Base-by-base conservation (phyloP, 2,888 invertebrate genomes). In the Eugnorisma glareosa region DNA sequence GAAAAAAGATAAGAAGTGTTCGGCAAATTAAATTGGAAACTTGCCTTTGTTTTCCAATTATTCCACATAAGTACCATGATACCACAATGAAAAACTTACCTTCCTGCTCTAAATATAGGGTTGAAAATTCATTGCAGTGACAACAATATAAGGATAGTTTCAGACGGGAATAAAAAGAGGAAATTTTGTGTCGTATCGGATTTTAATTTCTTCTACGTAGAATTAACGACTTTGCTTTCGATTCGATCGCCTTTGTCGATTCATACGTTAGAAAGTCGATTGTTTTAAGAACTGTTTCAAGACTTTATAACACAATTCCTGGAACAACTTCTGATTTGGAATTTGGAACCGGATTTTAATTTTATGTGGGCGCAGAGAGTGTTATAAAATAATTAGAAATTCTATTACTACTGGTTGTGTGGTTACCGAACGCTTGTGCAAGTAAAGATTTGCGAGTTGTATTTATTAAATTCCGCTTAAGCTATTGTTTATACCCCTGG, bases 21-120 rank as follows among this genome's bases (percentile, higher is more conserved):
- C 93, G 93, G 94, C 95, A 95, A 96, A 96, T 96, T 95, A 95
- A 96, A 96, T 95, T 94, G 95, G 93, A 94, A 95, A 94, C 92
- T 94, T 93, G 91, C 89, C 91, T 92, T 90, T 87, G 86, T 80
- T 86, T 79, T 77, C 71, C 43, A 54, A 28, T 48, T 24, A 72
- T 84, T 88, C 66, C 88, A 76, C 90, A 43, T 85, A 92, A 89
- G 83, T 80, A 64, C 67, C 66, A 15, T 13, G 45, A 35, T 54
- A 72, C 0, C 40, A 24, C 71, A 83, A 69, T 31, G 5, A 89
- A 86, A 88, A 78, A 77, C 24, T 68, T 89, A 88, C 81, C 75
- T 91, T 82, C 5, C 0, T 0, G 0, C 0, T 61, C 0, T 0
- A 5, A 0, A 0, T 0, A 71, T 90, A 91, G 57, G 81, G 90